These are phyloP conservation scores for Harpalus rubripes DNA, from an alignment of 2,888 invertebrate species.

Conservation along the genomic window DNA sequence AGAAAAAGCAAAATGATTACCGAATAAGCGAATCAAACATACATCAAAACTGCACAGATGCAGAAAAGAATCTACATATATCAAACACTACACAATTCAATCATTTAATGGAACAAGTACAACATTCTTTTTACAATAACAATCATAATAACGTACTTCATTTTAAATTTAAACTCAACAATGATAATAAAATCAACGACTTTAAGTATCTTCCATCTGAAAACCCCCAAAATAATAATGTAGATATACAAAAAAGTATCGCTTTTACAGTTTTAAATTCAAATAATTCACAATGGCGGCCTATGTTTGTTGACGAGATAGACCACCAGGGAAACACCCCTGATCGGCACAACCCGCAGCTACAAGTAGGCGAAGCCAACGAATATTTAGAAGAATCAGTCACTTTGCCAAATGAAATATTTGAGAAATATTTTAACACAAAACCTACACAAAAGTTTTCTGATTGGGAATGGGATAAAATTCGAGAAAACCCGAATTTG, in stretches of 20 bases:
- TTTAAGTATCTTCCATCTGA: conserved; percentile 3
- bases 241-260: conserved; percentile 52
- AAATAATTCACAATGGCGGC: conserved; percentile 50
- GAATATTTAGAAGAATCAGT: conserved; percentile 27
- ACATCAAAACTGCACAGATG: conserved; percentile 48
- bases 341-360: not conserved
- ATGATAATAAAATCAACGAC: conserved; percentile 18
- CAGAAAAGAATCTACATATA: conserved; percentile 10
- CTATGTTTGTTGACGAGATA: conserved; percentile 26
- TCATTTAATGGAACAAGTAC: conserved; percentile 31
- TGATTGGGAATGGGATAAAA: conserved; percentile 57
- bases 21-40: not conserved
- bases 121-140: not conserved
- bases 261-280: conserved; percentile 52
- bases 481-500: conserved; percentile 60
- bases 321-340: not conserved
- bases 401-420: conserved; percentile 47
- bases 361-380: conserved; percentile 43
- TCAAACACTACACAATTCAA: conserved; percentile 51
- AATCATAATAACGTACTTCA: conserved; percentile 23
- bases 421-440: conserved; percentile 52
- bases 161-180: conserved; percentile 3
- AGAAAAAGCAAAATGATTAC: conserved; percentile 68
- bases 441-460: conserved; percentile 25
- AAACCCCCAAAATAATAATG: not conserved